Percentiles rank a stretch among this genome's conserved stretches.
Evolutionary conservation across 1,140 invertebrate genomes (phyloP).

Genomic region (Temnothorax nylanderi): DNA sequence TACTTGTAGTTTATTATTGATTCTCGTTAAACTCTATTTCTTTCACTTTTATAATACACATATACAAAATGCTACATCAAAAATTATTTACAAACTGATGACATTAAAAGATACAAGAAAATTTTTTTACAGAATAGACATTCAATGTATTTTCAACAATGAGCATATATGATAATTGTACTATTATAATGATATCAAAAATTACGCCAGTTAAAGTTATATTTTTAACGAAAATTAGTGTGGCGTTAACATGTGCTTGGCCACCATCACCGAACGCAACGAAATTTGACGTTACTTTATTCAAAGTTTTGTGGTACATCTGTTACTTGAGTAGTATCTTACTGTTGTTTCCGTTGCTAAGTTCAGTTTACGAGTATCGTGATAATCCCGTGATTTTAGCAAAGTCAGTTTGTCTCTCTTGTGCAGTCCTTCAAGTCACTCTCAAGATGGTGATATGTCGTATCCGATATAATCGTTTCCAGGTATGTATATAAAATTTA

Average conservation of each 20-base stretch:
- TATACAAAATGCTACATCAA: background rate
- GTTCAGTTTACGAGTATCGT: constrained; percentile 14
- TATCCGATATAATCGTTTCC: background rate
- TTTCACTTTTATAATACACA: background rate
- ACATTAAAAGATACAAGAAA: background rate
- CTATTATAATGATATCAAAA: background rate
- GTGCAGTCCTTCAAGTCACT: constrained; percentile 4
- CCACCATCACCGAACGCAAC: constrained; percentile 9
- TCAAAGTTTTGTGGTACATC: background rate
- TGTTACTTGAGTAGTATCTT: constrained; percentile 23
- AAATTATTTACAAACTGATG: background rate
- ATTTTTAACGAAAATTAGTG: constrained; percentile 12
- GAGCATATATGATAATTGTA: background rate
- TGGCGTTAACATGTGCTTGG: constrained; percentile 17
- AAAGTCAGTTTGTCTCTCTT: constrained; percentile 45
- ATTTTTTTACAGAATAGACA: background rate
- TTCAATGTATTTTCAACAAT: background rate
- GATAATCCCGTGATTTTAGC: constrained; percentile 26
- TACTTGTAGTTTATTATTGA: background rate
- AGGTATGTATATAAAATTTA: constrained; percentile 10
- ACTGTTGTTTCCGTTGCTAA: constrained; percentile 27
- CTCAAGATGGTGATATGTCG: constrained; percentile 30
- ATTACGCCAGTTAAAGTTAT: constrained; percentile 25
- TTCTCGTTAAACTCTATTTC: background rate
- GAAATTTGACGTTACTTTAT: background rate